Evolutionary conservation across 2,113 vertebrate genomes (phyloP), one percentile per base, ranked within the genome.

Genomic region (Rhodinocichla rosea): DNA sequence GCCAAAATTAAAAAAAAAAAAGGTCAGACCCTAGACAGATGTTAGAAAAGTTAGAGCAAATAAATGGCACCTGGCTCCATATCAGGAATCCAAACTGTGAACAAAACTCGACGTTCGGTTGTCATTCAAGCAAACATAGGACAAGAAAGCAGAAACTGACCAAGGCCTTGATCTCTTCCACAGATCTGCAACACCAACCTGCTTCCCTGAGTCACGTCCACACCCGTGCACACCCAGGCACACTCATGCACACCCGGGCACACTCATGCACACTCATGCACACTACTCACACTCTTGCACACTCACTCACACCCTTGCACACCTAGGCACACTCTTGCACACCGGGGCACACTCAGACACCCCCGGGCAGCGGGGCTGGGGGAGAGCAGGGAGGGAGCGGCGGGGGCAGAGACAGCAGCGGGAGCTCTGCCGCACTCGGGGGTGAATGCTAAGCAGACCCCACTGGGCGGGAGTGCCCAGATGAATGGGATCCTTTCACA

Each of bases 401-500:
- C 2, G 11, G 19, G 81, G 84, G 91, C 94, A 96, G 92, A 87
- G 95, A 94, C 84, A 64, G 87, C 79, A 50, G 67, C 15, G 6
- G 95, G 60, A 95, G 90, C 65, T 70, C 74, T 83, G 93, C 73
- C 21, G 68, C 94, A 47, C 67, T 95, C 64, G 0, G 82, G 87
- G 91, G 95, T 94, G 96, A 93, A 97, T 94, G 94, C 82, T 95
- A 95, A 95, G 71, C 94, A 93, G 96, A 97, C 94, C 94, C 95
- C 95, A 95, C 95, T 0, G 88, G 56, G 93, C 60, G 11, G 87
- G 81, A 95, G 52, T 30, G 64, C 83, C 78, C 42, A 28, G 37
- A 96, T 98, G 97, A 98, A 98, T 97, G 97, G 87, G 73, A 94
- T 93, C 97, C 96, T 98, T 97, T 96, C 95, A 97, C 79, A 92